A percentile compares a stretch with the other conserved stretches of the same genome.
phyloP scores from a whole-genome alignment of 2,797 vertebrate genomes.

The Parauchenoglanis punctatus region DNA sequence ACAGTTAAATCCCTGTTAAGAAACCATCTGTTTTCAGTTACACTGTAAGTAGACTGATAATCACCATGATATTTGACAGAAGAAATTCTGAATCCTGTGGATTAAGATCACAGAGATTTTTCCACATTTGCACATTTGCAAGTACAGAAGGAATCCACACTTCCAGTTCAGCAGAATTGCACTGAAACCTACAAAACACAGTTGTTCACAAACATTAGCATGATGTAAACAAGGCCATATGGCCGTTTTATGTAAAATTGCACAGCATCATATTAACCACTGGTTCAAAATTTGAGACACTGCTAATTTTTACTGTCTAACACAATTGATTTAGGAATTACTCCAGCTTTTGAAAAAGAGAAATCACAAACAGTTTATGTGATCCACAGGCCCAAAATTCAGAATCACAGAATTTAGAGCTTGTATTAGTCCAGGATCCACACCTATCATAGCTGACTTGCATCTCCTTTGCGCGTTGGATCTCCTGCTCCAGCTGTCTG shows the following conservation, averaged over 20 bases:
- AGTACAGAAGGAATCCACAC: slow-evolving; percentile 81
- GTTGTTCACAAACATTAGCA: neutral
- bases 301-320: neutral
- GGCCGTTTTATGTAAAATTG: neutral
- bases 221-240: neutral
- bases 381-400: neutral
- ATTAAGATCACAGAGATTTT: slow-evolving; percentile 70
- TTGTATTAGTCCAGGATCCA: slow-evolving; percentile 55
- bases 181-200: slow-evolving; percentile 78
- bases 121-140: slow-evolving; percentile 79
- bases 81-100: slow-evolving; percentile 72
- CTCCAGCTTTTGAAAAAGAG: neutral
- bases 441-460: slow-evolving; percentile 75
- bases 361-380: neutral
- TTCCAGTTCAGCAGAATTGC: slow-evolving; percentile 72
- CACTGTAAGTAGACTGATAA: neutral
- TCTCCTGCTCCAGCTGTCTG: slow-evolving; percentile 78
- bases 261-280: neutral
- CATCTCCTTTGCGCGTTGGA: slow-evolving; percentile 73
- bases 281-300: neutral
- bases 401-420: neutral
- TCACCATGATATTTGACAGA: slow-evolving; percentile 83
- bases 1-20: neutral
- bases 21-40: slow-evolving; percentile 1
- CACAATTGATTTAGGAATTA: neutral